Percentiles rank a stretch among this genome's conserved stretches.
These are phyloP conservation scores for Phortica variegata DNA, from an alignment of 1,140 invertebrate species.

Conservation along the genomic window DNA sequence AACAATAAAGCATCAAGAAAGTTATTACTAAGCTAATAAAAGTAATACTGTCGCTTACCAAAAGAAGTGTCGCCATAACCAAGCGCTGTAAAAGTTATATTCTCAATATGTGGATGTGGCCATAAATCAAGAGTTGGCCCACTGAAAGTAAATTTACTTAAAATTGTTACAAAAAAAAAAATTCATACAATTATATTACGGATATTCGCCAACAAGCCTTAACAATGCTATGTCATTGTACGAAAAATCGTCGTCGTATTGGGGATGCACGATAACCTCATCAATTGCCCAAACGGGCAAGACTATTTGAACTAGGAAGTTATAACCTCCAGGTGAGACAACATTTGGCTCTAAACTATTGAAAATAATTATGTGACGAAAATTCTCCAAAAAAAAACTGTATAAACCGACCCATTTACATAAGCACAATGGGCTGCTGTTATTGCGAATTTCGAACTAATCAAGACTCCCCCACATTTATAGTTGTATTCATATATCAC, in stretches of 20 bases:
- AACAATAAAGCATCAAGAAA: too few species aligned
- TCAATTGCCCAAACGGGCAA: slow-evolving; percentile 4
- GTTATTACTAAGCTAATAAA: too few species aligned
- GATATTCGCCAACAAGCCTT: too few species aligned
- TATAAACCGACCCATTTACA: neutral
- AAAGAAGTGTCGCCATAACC: slow-evolving; percentile 15
- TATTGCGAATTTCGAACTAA: slow-evolving; percentile 4
- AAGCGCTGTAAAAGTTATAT: slow-evolving; percentile 6
- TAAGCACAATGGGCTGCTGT: slow-evolving; percentile 12
- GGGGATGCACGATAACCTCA: slow-evolving; percentile 2
- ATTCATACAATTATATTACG: neutral
- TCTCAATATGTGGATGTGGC: neutral
- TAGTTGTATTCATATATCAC: too few species aligned
- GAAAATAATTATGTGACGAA: neutral
- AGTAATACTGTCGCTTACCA: too few species aligned
- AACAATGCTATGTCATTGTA: slow-evolving; percentile 13
- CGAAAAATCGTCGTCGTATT: neutral
- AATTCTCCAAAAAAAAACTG: too few species aligned
- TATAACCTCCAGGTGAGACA: too few species aligned
- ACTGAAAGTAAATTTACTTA: too few species aligned
- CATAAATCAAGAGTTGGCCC: too few species aligned
- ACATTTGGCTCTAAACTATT: neutral
- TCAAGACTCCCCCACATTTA: slow-evolving; percentile 7
- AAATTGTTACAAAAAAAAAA: too few species aligned
- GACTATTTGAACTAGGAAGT: too few species aligned